Evolutionary conservation across 1,140 invertebrate species (phyloP), one percentile per base, ranked within the genome.

Genomic region (Lethocerus indicus): DNA sequence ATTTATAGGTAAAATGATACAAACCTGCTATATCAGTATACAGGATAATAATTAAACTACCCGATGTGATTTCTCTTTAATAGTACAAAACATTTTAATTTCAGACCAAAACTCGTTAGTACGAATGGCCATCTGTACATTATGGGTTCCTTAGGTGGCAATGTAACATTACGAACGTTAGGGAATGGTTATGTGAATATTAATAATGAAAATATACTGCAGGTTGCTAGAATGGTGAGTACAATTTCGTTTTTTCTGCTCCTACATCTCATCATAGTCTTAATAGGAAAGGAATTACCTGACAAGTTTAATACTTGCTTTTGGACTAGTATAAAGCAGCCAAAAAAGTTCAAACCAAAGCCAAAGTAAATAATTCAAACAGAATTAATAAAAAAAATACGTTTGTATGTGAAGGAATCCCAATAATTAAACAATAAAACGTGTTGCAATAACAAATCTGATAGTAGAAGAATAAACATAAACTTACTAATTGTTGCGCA

Each of bases 181-280:
- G 47, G 47, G 4, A 39, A 26, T n/a, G 47, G 47, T 2, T 28
- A 23, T 12, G 29, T 49, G 25, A 49, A 40, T 41, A 41, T 49
- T 4, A 49, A 49, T 25, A 25, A 41, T 20, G 23, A 42, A 12
- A 20, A 50, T 16, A 2, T 45, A 27, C 24, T 45, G 1, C n/a
- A 26, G 13, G 14, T 45, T 2, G 20, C 43, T 16, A 14, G 32
- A 14, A 14, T n/a, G 43, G 43, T 45, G 32, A 28, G 43, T 24
- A 7, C 16, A n/a, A n/a, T n/a, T n/a, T n/a, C 21, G 6, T 7
- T 14, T 16, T 39, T 5, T 16, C 6, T 9, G n/a, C 37, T 6
- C 37, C 6, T 39, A 39, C 6, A 7, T 9, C 37, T 9, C 6
- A 16, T 39, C 6, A 16, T 39, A 16, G 6, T 39, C n/a, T 16